These are phyloP conservation scores for Esox masquinongy DNA, from an alignment of 2,797 vertebrate genomes.

Conservation along the genomic window DNA sequence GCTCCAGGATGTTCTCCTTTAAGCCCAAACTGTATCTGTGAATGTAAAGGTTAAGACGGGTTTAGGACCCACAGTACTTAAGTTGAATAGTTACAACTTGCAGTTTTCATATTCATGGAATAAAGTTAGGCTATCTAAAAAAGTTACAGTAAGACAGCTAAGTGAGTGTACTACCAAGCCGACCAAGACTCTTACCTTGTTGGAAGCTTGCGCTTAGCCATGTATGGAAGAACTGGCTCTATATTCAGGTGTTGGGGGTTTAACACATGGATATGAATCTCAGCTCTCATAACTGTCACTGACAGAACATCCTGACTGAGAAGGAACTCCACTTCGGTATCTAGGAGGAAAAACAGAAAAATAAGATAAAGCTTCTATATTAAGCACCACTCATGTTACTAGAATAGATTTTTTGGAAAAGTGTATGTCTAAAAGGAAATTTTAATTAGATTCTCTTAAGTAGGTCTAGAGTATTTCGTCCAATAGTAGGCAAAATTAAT, in stretches of 20 bases:
- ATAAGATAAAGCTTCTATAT: not conserved
- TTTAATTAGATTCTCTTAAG: not conserved
- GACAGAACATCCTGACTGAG: slow-evolving; percentile 69
- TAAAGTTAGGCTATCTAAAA: not conserved
- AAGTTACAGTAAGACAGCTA: not conserved
- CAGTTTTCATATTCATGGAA: not conserved
- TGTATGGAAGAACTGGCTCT: slow-evolving; percentile 63
- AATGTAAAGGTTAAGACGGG: slow-evolving; percentile 6
- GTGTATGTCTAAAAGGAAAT: not conserved
- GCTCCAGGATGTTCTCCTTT: slow-evolving; percentile 58
- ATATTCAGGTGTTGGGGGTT: slow-evolving; percentile 71
- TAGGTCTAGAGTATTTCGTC: not conserved
- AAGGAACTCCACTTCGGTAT: slow-evolving; percentile 70
- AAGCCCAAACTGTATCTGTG: slow-evolving; percentile 67
- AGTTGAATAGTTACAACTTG: not conserved
- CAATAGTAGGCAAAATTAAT: not conserved
- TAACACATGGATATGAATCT: slow-evolving; percentile 77
- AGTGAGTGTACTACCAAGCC: not conserved
- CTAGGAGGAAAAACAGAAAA: slow-evolving; percentile 47
- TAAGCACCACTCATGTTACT: not conserved
- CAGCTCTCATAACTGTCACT: slow-evolving; percentile 58
- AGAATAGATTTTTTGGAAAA: not conserved
- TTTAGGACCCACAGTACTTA: not conserved
- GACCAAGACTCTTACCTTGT: slow-evolving; percentile 65
- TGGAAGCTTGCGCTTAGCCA: slow-evolving; percentile 66